Evolutionary conservation across 2,888 invertebrate genomes (phyloP), one percentile per base, ranked within the genome.

Genomic region (Chrysomela aeneicollis): DNA sequence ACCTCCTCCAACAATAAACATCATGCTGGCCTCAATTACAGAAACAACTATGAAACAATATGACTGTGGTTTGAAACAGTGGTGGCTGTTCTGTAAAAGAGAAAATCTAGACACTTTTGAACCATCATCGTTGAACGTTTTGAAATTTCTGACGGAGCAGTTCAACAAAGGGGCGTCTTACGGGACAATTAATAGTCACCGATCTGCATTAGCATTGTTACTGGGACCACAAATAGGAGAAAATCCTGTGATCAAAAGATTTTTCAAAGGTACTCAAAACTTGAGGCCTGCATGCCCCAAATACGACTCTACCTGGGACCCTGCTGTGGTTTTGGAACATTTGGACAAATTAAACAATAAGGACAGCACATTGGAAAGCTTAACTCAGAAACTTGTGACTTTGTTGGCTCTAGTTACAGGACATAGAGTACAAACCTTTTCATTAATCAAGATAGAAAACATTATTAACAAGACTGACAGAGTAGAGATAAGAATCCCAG

Each of bases 301-400:
- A 50, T 63, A 64, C 42, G 12, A 51, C 9, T 18, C 15, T 30
- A 64, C 63, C 12, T 64, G 58, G 59, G 53, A 63, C 52, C 50
- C 58, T 22, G 6, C 50, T 19, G 9, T 18, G 8, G 15, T 62
- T 32, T 42, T 52, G 6, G 42, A 46, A 15, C 50, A 57, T 22
- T n/a, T 53, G 17, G 17, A 30, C 30, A 32, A 30, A 10, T 26
- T 26, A 6, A 26, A 3, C 26, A 26, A 26, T 26, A 26, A 26
- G 6, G 26, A 26, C 6, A 26, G 3, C 26, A 26, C 26, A 26
- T 26, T 26, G 6, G 26, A 26, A 26, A 26, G 3, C 3, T 26
- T 6, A 26, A 26, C 26, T 26, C 26, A 26, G 6, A 26, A 26
- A 26, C 26, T 26, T 26, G 26, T 26, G 4, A 26, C 26, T n/a